Evolutionary conservation across 2,888 invertebrate genomes (phyloP), one percentile per base, ranked within the genome.

Genomic region (Drosophila lacicola): DNA sequence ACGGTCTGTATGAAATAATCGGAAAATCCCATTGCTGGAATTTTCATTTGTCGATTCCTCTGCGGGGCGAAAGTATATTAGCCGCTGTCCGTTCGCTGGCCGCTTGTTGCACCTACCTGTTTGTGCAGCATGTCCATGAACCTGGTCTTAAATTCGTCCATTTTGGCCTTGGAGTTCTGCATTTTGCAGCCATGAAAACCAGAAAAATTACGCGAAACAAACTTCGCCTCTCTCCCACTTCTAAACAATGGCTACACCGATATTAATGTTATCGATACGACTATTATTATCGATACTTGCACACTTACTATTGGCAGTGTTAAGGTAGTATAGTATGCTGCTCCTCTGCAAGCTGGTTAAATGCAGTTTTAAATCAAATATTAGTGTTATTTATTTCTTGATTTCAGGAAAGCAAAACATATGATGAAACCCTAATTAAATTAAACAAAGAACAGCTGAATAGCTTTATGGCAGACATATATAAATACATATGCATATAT

Each of bases 1-100:
- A 92, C 90, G 70, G 90, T 91, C 79, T 93, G 92, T 65, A 92
- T 91, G 69, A 92, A 92, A 65, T 92, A 92, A 74, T 92, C 92
- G 19, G 92, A 92, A 84, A 92, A 93, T 29, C 93, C 93, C 93
- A 93, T 93, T 21, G 92, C 90, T 77, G 93, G 93, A 63, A 93
- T 92, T 90, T 92, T 92, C 70, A 92, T 78, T 82, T 92, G 91
- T 29, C 92, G 90, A 82, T 91, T 91, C 50, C 89, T 89, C 90
- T 91, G 61, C 45, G 53, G 9, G 47, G 25, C 19, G 36, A 36
- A 46, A 44, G 29, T 42, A 19, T 53, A 25, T 42, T 37, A 34
- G 42, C 46, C 6, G 33, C 21, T 6, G 4, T 2, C 19, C 4
- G 3, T 58, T 29, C 25, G 11, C 54, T n/a, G 29, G 1, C 0